Percentiles rank a stretch among this genome's conserved stretches.
Conservation (phyloP, 2,113 vertebrate genomes). For the Thamnophis sirtalis region DNA sequence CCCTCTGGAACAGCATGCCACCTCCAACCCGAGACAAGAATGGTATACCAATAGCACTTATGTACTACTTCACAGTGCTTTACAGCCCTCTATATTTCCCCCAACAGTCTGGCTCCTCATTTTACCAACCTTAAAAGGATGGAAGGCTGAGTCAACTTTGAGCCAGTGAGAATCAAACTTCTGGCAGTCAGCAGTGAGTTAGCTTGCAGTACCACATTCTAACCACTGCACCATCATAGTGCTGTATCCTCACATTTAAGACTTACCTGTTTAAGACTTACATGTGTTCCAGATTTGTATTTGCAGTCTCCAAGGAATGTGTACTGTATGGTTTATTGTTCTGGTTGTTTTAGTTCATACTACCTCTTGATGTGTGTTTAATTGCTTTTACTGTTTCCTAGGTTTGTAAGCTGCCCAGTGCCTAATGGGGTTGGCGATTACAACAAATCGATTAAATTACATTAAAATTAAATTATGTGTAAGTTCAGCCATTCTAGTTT, state of each 20-base stretch:
- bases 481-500: neutral
- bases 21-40: neutral
- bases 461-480: neutral
- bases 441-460: neutral
- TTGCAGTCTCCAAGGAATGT: neutral
- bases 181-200: no score
- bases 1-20: neutral
- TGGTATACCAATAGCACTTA: no score
- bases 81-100: no score
- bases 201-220: no score
- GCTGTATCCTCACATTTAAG: neutral
- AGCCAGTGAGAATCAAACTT: no score
- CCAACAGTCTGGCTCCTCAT: no score
- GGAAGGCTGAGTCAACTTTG: no score
- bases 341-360: neutral
- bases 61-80: no score
- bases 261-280: neutral
- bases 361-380: neutral
- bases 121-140: no score
- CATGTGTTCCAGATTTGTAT: neutral
- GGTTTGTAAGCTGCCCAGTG: neutral
- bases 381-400: neutral
- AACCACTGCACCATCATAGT: no score
- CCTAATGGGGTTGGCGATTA: neutral
- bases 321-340: neutral